Evolutionary conservation across 1,140 invertebrate genomes (phyloP), one percentile per base, ranked within the genome.

Genomic region (Bombus breviceps): DNA sequence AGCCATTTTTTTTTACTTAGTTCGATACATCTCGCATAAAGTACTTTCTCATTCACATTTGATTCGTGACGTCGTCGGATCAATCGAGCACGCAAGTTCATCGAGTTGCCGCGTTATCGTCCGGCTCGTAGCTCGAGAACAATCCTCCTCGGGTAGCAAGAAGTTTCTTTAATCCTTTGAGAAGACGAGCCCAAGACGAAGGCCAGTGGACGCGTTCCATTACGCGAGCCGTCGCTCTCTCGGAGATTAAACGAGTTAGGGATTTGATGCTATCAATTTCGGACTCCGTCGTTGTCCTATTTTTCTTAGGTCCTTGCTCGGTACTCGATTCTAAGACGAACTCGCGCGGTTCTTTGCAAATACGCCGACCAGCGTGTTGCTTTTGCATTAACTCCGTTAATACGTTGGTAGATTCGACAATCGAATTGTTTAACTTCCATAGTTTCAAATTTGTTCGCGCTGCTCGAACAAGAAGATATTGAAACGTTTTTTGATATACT

Each of bases 111-210:
- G 32, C 80, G 10, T 10, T 25, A 28, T 62, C 64, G 37, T 43
- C n/a, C 9, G 28, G 43, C 25, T 28, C 47, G 15, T 32, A 53
- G 12, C 25, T 53, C 47, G 47, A 18, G 18, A 77, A 57, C 34
- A n/a, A 41, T 62, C 28, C 9, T 28, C n/a, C 25, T 2, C 25
- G 34, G 34, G 18, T 25, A 39, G 12, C 22, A 12, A 37, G 47
- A 84, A 84, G 47, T 84, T 84, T 79, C 82, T 84, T 71, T 71
- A 79, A 79, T 84, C 75, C 82, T 59, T 79, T 59, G 82, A 71
- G 57, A 53, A 84, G 39, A 8, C 12, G 28, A 39, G 18, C 6
- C 25, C 3, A 28, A 32, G n/a, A 32, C n/a, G 32, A 41, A 47
- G 32, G 25, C 39, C 25, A 59, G n/a, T 71, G 82, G 82, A 79